Evolutionary conservation across 2,888 invertebrate species (phyloP).

Genomic region (Epinotia demarniana): DNA sequence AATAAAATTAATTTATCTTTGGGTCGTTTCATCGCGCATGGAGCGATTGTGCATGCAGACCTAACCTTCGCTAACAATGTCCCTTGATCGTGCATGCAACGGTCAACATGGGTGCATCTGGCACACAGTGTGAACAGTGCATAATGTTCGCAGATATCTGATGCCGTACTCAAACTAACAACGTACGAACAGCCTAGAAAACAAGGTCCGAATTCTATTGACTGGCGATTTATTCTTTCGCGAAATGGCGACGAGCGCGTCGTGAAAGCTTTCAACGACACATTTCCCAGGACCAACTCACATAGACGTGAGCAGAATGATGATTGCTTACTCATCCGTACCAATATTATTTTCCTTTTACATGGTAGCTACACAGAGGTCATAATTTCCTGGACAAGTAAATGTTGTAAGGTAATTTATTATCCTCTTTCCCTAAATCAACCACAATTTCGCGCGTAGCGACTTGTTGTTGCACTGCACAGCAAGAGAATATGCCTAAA

Average conservation of each 20-base stretch:
- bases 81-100: conserved; percentile 63
- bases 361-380: not conserved
- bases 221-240: conserved; percentile 64
- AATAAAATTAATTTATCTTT: conserved; percentile 53
- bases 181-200: conserved; percentile 52
- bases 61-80: conserved; percentile 75
- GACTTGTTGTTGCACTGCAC: not conserved
- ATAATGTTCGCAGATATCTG: conserved; percentile 50
- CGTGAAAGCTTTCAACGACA: conserved; percentile 67
- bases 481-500: not conserved
- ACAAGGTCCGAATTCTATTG: conserved; percentile 59
- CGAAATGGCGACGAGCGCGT: conserved; percentile 66
- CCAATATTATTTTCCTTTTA: conserved; percentile 24
- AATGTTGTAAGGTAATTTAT: conserved; percentile 4
- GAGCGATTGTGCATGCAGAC: conserved; percentile 66
- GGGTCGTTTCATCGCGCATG: conserved; percentile 56
- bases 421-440: conserved; percentile 28
- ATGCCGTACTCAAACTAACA: conserved; percentile 55
- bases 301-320: conserved; percentile 37
- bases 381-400: not conserved
- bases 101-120: conserved; percentile 65
- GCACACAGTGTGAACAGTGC: conserved; percentile 54
- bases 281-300: conserved; percentile 66
- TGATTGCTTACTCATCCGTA: conserved; percentile 11
- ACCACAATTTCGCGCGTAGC: not conserved